Evolutionary conservation across 2,888 invertebrate species (phyloP).

Genomic region (Muscina levida): DNA sequence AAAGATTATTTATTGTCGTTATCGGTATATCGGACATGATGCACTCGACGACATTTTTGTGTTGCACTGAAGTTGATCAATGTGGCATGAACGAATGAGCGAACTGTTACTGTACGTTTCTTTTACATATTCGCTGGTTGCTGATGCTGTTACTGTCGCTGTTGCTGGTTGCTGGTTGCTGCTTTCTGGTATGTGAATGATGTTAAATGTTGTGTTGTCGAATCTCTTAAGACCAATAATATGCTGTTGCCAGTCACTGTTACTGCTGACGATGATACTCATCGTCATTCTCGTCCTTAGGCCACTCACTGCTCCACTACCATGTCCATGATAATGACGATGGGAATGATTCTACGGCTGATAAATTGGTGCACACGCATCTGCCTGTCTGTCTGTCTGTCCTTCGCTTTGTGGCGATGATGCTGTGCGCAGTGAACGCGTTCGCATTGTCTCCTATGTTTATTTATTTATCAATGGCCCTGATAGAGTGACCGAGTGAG

Average conservation of each 20-base stretch:
- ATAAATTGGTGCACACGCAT: constrained; percentile 40
- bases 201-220: constrained; percentile 60
- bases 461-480: constrained; percentile 27
- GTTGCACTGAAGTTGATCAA: constrained; percentile 63
- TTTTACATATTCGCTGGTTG: constrained; percentile 5
- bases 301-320: constrained; percentile 9
- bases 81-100: constrained; percentile 50
- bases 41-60: constrained; percentile 68
- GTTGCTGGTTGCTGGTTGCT: constrained; percentile 37
- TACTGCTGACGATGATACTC: constrained; percentile 23
- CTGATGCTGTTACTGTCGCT: constrained; percentile 20
- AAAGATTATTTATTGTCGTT: constrained; percentile 69
- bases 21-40: constrained; percentile 67
- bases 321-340: constrained; percentile 44
- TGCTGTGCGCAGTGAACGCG: too few relatives aligned
- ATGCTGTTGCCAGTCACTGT: constrained; percentile 49
- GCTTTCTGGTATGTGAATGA: constrained; percentile 48
- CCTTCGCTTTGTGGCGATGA: background rate
- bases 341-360: constrained; percentile 47
- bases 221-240: constrained; percentile 64
- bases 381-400: background rate
- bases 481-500: constrained; percentile 26
- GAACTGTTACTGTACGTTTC: constrained; percentile 34
- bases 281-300: constrained; percentile 13
- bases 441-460: background rate